Percentiles rank a stretch among this genome's conserved stretches.
Conservation (phyloP, 2,113 vertebrate genomes). For the Chionodraco myersi region DNA sequence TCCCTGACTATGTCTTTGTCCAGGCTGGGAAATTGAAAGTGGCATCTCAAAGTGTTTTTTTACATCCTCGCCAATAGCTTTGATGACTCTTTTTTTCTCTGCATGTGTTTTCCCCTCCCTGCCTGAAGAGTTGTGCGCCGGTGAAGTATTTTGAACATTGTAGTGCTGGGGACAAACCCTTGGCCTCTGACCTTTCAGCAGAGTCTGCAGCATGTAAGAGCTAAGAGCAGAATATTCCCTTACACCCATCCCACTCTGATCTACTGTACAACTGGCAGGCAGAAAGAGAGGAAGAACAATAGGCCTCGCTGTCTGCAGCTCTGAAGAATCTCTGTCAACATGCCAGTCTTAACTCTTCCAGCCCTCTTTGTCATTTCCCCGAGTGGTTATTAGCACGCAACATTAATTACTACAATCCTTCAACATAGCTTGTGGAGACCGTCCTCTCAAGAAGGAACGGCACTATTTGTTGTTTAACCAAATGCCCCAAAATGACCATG, state of each 20-base stretch:
- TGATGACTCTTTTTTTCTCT: conserved; percentile 67
- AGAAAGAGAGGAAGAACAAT: conserved; percentile 78
- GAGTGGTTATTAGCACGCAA: conserved; percentile 67
- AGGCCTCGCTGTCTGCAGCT: conserved; percentile 68
- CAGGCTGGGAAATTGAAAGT: conserved; percentile 79
- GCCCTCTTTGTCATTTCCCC: conserved; percentile 47
- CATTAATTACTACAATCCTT: conserved; percentile 42
- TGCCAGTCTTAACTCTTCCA: conserved; percentile 63
- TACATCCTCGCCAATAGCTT: conserved; percentile 74
- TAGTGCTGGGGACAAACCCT: conserved; percentile 75
- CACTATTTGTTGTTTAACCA: neutral
- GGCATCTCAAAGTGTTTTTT: conserved; percentile 82
- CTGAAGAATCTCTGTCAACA: conserved; percentile 67
- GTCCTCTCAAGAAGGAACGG: neutral
- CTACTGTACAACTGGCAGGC: conserved; percentile 70
- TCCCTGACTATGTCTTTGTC: conserved; percentile 76
- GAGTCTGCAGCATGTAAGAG: conserved; percentile 74
- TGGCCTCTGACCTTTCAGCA: conserved; percentile 73
- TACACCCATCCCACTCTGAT: conserved; percentile 69
- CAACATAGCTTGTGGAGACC: conserved; percentile 3
- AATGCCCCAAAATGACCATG: neutral
- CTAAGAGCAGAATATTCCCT: conserved; percentile 67
- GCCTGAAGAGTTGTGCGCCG: conserved; percentile 48
- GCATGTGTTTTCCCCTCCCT: conserved; percentile 59
- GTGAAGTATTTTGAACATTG: conserved; percentile 67